Base-by-base conservation (phyloP, 1,140 invertebrate genomes). In the Pseudomyrmex gracilis region DNA sequence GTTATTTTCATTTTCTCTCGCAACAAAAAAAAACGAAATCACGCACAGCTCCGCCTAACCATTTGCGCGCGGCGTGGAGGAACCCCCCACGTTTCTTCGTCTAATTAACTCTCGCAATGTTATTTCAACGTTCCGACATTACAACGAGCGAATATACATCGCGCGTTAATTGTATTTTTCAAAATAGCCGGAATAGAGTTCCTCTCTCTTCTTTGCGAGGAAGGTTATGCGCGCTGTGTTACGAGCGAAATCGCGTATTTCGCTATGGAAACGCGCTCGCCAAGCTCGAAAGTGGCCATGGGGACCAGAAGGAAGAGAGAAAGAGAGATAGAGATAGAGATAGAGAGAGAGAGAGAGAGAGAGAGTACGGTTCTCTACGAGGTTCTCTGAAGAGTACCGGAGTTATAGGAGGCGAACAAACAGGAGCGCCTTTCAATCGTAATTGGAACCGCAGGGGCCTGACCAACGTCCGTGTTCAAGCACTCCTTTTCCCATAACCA, bases 391-490 rank as follows among this genome's bases (percentile, higher is more conserved):
- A 90, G 89, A 90, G 89, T 87, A 34, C 82, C 67, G 80, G 85
- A 87, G 89, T 90, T 89, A 89, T 77, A 85, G 83, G 61, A 89
- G 63, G 73, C 73, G 88, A 89, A 89, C 87, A 89, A 88, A 86
- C 85, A 89, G 82, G 71, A 76, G 71, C 82, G 88, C 73, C 88
- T 89, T 92, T 91, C 88, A 83, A 86, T 87, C 87, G 85, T 92
- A 92, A 92, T 92, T 92, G 92, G 91, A 92, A 86, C 87, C 87
- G 73, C 87, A 83, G 90, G 89, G 85, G 89, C 68, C 90, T 92
- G 92, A 92, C 92, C 92, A 92, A 82, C 90, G 91, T 88, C 90
- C 92, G 92, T 92, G 92, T 92, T 92, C 92, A 91, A 92, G 92
- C 85, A 92, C 91, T 91, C 91, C 91, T 92, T 89, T 92, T 90